phyloP scores from a whole-genome alignment of 1,140 invertebrate genomes.

The Aleiodes sp. region DNA sequence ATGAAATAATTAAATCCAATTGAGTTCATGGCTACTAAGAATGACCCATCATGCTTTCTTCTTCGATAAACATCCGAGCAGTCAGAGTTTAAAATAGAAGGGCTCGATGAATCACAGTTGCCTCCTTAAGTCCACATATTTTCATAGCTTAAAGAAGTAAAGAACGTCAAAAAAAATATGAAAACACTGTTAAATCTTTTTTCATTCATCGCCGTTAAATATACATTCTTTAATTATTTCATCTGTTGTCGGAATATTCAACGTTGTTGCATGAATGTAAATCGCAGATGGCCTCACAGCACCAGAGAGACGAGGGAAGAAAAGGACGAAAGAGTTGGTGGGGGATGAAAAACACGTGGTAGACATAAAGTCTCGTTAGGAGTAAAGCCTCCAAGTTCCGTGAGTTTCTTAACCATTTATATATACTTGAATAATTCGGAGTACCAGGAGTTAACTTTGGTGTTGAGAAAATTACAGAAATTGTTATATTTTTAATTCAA shows the following conservation, averaged over 20 bases:
- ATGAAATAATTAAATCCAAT: slow-evolving; percentile 15
- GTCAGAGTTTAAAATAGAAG: background rate
- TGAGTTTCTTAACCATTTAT: background rate
- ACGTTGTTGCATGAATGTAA: background rate
- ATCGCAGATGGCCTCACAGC: background rate
- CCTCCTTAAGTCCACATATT: background rate
- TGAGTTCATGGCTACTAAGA: background rate
- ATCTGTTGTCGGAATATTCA: background rate
- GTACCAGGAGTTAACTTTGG: background rate
- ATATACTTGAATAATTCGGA: background rate
- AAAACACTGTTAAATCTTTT: background rate
- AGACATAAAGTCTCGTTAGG: slow-evolving; percentile 15
- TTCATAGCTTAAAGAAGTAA: background rate
- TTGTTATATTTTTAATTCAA: too few species aligned
- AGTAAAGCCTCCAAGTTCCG: background rate
- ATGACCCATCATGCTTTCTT: slow-evolving; percentile 3
- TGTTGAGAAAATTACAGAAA: background rate
- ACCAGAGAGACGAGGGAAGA: too few species aligned
- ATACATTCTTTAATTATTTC: background rate
- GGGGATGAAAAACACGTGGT: background rate
- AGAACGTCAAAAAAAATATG: background rate
- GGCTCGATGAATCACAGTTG: background rate
- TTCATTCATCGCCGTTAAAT: background rate
- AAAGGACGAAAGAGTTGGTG: background rate
- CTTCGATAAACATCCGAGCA: background rate